Conservation (phyloP, 2,113 vertebrate species). For the Callorhinus ursinus region DNA sequence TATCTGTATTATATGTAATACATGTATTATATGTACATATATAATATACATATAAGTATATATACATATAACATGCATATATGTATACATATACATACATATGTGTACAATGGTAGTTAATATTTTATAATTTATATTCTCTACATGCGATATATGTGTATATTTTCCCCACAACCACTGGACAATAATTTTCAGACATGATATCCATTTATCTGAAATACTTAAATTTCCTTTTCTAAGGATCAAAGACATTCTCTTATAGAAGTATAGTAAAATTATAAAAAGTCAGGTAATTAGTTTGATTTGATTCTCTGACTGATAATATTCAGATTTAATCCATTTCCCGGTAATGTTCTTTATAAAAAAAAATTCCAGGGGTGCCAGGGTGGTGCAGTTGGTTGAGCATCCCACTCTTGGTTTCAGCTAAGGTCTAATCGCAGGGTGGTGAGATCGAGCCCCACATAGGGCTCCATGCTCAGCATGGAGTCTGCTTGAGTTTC, state of each 20-base stretch:
- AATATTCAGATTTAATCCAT: background rate
- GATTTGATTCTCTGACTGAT: background rate
- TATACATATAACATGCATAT: background rate
- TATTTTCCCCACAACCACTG: background rate
- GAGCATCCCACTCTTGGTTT: background rate
- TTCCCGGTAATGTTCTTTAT: background rate
- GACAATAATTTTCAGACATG: background rate
- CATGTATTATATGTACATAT: background rate
- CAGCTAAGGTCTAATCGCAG: background rate
- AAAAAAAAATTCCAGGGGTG: background rate
- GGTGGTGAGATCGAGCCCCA: background rate
- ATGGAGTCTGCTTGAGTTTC: background rate
- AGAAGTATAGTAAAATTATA: background rate
- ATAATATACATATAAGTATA: background rate
- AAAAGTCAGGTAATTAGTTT: background rate
- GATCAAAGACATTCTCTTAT: background rate
- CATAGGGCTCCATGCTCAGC: background rate
- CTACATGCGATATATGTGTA: background rate
- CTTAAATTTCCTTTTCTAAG: background rate
- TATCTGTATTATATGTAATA: background rate
- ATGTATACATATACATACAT: background rate
- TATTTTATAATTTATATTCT: background rate
- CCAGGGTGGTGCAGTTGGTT: background rate
- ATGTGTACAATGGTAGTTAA: background rate
- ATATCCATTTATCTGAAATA: background rate